Conservation (phyloP, 2,888 invertebrate species). For the Anthophora plumipes region DNA sequence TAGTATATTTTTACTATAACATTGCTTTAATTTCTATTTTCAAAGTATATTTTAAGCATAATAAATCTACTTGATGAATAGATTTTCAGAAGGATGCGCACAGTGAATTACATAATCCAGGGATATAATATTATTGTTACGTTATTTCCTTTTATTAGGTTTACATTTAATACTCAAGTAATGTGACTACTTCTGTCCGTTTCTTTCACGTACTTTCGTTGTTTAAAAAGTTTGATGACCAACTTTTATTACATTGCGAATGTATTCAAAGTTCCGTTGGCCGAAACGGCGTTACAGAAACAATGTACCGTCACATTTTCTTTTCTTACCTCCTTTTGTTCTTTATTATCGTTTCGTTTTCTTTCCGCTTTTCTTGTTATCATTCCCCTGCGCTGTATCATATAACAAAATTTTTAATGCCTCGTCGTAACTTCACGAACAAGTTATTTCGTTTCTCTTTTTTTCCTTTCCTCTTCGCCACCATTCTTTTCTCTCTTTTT, state of each 20-base stretch:
- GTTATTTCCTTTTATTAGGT: neutral
- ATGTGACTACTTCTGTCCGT: neutral
- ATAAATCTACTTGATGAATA: too few relatives aligned
- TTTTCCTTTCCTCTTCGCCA: too few relatives aligned
- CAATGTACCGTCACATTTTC: slow-evolving; percentile 25
- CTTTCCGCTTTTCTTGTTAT: neutral
- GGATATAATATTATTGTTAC: too few relatives aligned
- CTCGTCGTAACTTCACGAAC: slow-evolving; percentile 17
- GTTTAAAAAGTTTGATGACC: slow-evolving; percentile 32
- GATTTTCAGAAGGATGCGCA: neutral
- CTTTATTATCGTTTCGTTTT: slow-evolving; percentile 7
- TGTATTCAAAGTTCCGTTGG: slow-evolving; percentile 6
- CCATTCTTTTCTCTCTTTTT: neutral
- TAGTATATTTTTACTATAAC: too few relatives aligned
- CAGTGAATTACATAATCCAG: neutral
- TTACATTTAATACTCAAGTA: neutral
- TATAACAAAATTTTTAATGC: slow-evolving; percentile 36
- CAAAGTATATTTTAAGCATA: too few relatives aligned
- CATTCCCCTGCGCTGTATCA: neutral
- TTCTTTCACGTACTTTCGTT: neutral
- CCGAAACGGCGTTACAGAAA: slow-evolving; percentile 20
- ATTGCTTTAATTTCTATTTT: too few relatives aligned
- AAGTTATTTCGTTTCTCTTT: slow-evolving; percentile 6
- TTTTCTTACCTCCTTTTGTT: neutral
- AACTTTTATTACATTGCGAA: slow-evolving; percentile 39